These are phyloP conservation scores for Pseudococcus jackbeardsleyi DNA, from an alignment of 2,888 invertebrate genomes.

Conservation along the genomic window DNA sequence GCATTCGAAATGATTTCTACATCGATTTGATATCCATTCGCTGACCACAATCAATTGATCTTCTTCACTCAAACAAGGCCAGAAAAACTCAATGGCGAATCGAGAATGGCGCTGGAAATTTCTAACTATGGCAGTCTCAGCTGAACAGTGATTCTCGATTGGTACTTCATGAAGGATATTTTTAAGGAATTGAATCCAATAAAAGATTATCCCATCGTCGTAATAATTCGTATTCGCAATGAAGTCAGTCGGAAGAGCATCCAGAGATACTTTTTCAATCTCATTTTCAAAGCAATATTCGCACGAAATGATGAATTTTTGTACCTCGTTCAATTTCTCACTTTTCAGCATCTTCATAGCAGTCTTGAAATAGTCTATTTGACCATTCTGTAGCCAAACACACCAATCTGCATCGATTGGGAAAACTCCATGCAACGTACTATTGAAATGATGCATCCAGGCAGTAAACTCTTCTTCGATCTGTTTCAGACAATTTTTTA, in stretches of 20 bases:
- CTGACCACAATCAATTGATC: too few species aligned
- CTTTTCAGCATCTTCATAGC: too few species aligned
- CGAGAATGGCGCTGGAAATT: neutral
- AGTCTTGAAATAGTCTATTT: neutral
- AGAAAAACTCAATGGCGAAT: neutral
- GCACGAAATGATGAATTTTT: too few species aligned
- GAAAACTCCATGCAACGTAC: too few species aligned
- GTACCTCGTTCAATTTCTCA: neutral
- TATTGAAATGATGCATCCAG: too few species aligned
- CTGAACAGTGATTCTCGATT: neutral
- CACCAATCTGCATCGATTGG: neutral
- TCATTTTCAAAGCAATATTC: too few species aligned
- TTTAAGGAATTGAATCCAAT: neutral
- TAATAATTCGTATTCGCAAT: neutral
- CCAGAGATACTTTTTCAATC: neutral
- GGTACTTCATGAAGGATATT: neutral
- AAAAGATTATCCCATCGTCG: neutral
- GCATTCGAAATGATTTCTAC: too few species aligned
- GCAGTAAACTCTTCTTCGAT: too few species aligned
- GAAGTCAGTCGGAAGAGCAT: neutral
- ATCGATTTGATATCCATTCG: too few species aligned
- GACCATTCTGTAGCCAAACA: neutral
- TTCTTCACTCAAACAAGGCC: neutral
- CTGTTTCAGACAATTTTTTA: too few species aligned
- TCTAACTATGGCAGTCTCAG: neutral